A percentile compares a stretch with the other conserved stretches of the same genome.
These are phyloP conservation scores for Phragmatobia fuliginosa DNA, from an alignment of 2,888 invertebrate genomes.

Conservation along the genomic window DNA sequence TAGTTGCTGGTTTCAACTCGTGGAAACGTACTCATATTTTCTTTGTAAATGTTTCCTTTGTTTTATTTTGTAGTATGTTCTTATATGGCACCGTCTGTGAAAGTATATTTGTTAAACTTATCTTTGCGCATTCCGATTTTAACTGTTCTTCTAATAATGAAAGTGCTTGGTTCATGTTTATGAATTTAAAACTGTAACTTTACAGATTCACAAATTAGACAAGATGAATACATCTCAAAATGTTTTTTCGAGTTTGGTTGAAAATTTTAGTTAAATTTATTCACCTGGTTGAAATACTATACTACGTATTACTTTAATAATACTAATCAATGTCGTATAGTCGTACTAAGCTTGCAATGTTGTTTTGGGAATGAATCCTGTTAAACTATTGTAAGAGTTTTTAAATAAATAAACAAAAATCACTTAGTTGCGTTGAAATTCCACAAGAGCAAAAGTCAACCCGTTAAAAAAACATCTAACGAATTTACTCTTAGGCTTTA, in stretches of 20 bases:
- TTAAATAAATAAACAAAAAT: too few relatives aligned
- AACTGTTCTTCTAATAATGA: background rate
- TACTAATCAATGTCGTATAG: too few relatives aligned
- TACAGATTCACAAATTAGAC: background rate
- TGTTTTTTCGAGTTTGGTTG: background rate
- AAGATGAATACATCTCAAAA: background rate
- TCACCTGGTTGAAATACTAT: too few relatives aligned
- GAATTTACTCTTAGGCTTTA: background rate
- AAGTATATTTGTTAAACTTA: background rate
- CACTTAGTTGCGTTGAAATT: too few relatives aligned
- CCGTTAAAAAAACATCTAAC: too few relatives aligned
- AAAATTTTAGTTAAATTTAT: too few relatives aligned
- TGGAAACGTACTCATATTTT: slow-evolving; percentile 42
- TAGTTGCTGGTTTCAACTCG: slow-evolving; percentile 35
- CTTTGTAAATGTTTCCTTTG: slow-evolving; percentile 44
- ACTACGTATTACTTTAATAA: too few relatives aligned
- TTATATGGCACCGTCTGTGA: slow-evolving; percentile 13
- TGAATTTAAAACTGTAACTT: background rate
- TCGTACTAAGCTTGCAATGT: too few relatives aligned
- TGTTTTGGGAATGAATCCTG: too few relatives aligned
- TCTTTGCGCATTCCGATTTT: background rate
- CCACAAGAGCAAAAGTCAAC: background rate
- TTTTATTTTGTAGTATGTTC: slow-evolving; percentile 29
- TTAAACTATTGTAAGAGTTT: too few relatives aligned
- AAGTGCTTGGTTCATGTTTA: background rate